Conservation (phyloP, 1,140 invertebrate genomes). For the Microplitis demolitor region DNA sequence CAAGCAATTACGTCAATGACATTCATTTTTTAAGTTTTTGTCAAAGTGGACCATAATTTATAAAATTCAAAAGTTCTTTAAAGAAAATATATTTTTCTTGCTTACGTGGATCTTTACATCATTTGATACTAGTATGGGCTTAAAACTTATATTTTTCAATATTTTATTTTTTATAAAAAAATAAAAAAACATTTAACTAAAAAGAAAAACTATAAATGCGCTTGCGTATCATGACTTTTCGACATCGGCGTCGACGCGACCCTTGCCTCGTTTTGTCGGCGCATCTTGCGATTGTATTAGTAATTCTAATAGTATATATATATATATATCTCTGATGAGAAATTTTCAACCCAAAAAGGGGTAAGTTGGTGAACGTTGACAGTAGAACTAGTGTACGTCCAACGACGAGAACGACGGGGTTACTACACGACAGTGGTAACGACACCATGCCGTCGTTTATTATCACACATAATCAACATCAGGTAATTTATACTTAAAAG, state of each 20-base stretch:
- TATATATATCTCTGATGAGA: too few species aligned
- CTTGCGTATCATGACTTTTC: slow-evolving; percentile 48
- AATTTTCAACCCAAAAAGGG: neutral
- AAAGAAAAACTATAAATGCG: slow-evolving; percentile 4
- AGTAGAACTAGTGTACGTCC: slow-evolving; percentile 50
- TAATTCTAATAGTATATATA: neutral
- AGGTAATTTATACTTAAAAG: slow-evolving; percentile 39
- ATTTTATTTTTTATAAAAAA: too few species aligned
- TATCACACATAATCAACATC: slow-evolving; percentile 51
- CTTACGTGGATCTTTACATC: too few species aligned
- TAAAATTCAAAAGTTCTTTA: too few species aligned
- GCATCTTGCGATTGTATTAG: neutral
- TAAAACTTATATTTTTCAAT: too few species aligned
- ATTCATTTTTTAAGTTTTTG: too few species aligned
- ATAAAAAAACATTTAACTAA: neutral
- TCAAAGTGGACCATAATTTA: too few species aligned
- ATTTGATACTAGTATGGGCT: too few species aligned
- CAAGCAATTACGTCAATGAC: too few species aligned
- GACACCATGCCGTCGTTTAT: slow-evolving; percentile 58
- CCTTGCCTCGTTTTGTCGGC: slow-evolving; percentile 23
- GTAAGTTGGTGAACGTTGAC: neutral
- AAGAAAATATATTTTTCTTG: too few species aligned
- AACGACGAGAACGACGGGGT: slow-evolving; percentile 54
- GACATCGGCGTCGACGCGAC: slow-evolving; percentile 54
- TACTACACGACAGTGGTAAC: neutral